A percentile compares a stretch with the other conserved stretches of the same genome.
Evolutionary conservation across 2,888 invertebrate species (phyloP).

Genomic region (Philonicus albiceps): DNA sequence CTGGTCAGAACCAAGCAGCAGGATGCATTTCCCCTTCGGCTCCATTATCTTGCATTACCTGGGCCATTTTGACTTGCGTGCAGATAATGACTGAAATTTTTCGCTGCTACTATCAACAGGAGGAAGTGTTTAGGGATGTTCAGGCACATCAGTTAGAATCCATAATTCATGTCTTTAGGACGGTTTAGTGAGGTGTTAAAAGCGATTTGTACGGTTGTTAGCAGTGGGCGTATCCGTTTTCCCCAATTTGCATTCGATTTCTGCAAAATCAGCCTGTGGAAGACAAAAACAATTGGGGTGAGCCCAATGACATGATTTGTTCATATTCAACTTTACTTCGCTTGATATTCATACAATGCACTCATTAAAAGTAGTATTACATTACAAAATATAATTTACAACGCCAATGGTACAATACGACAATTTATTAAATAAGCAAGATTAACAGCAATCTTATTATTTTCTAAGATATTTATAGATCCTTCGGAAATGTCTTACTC

Average conservation of each 20-base stretch:
- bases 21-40: conserved; percentile 9
- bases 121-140: conserved; percentile 50
- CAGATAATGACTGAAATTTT: conserved; percentile 52
- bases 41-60: conserved; percentile 20
- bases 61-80: conserved; percentile 48
- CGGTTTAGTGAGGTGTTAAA: conserved; percentile 46
- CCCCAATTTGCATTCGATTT: not conserved
- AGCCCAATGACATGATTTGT: not conserved
- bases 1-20: not conserved
- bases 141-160: conserved; percentile 50
- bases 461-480: no score
- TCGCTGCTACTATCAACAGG: conserved; percentile 15
- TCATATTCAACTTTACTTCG: not conserved
- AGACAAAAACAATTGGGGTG: not conserved
- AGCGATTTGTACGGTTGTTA: conserved; percentile 18
- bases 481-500: no score
- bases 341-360: no score
- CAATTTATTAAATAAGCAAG: no score
- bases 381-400: no score
- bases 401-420: no score
- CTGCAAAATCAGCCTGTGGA: not conserved
- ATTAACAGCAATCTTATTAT: no score
- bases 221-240: not conserved
- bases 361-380: no score
- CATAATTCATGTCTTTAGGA: conserved; percentile 51